Evolutionary conservation across 1,140 invertebrate species (phyloP), one percentile per base, ranked within the genome.

Genomic region (Spodoptera frugiperda): DNA sequence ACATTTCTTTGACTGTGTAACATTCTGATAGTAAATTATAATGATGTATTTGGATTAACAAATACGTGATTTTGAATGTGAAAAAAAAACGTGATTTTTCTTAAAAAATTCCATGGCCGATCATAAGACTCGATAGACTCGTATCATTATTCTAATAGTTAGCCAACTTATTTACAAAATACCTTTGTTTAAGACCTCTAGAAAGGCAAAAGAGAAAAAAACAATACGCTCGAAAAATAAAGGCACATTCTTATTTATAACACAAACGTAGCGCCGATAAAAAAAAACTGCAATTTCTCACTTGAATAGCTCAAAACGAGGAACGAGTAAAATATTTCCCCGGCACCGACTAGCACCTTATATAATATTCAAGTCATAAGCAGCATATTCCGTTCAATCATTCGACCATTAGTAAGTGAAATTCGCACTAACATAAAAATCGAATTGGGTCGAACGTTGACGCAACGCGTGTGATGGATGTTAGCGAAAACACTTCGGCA

Each of bases 361-460:
- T 72, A 72, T 72, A 57, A 72, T 72, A 72, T 57, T 72, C 70
- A 53, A 53, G 67, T 53, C 51, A 57, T 39, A 25, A 72, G 17
- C 70, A 39, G 33, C 51, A 25, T 55, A 71, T 72, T 65, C 39
- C 39, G 61, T 65, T 46, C 61, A 48, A 71, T 71, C 67, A 54
- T 71, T 54, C 49, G 15, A 54, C 49, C 67, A 71, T 71, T 55
- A 71, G 57, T 65, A 49, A 72, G 53, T 72, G 70, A 72, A 57
- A 55, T 72, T 72, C 39, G 17, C 70, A 72, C 53, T 55, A 39
- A 72, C 61, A 49, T 72, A 72, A 72, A 72, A 72, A 72, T 71
- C 33, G 53, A 71, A 71, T 71, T 71, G 53, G 68, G 68, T 71
- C 53, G 68, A 44, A 55, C 30, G 68, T 53, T 49, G 53, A 39